Evolutionary conservation across 2,888 invertebrate genomes (phyloP).

Genomic region (Drosophila aldrichi): DNA sequence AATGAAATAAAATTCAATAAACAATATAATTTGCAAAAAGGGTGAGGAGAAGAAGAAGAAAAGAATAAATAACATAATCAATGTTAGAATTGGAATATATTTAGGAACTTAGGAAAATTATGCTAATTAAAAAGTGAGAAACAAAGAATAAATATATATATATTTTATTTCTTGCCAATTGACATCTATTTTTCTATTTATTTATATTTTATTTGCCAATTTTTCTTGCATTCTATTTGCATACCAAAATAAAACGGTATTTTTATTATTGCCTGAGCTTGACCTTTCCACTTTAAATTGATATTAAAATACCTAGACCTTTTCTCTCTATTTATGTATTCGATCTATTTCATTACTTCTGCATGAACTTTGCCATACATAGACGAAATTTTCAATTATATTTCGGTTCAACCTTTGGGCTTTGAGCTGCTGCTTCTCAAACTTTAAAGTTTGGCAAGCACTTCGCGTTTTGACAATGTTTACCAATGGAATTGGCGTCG

Average conservation of each 20-base stretch:
- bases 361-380: conserved; percentile 1
- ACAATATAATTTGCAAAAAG: not conserved
- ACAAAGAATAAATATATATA: too few relatives aligned
- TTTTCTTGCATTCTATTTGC: too few relatives aligned
- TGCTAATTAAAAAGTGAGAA: too few relatives aligned
- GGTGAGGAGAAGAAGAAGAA: too few relatives aligned
- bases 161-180: too few relatives aligned
- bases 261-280: not conserved
- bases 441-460: conserved; percentile 69
- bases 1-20: conserved; percentile 18
- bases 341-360: conserved; percentile 1
- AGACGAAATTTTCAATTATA: conserved; percentile 44
- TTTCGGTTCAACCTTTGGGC: conserved; percentile 34
- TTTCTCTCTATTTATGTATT: not conserved
- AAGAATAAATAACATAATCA: too few relatives aligned
- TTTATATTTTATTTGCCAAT: too few relatives aligned
- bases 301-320: not conserved
- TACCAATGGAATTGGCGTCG: conserved; percentile 75
- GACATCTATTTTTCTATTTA: too few relatives aligned
- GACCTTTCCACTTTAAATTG: not conserved
- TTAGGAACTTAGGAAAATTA: too few relatives aligned
- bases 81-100: too few relatives aligned
- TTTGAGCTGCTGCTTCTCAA: conserved; percentile 38
- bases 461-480: conserved; percentile 57
- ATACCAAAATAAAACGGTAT: too few relatives aligned